Base-by-base conservation (phyloP, 2,113 vertebrate genomes). In the Stercorarius parasiticus region DNA sequence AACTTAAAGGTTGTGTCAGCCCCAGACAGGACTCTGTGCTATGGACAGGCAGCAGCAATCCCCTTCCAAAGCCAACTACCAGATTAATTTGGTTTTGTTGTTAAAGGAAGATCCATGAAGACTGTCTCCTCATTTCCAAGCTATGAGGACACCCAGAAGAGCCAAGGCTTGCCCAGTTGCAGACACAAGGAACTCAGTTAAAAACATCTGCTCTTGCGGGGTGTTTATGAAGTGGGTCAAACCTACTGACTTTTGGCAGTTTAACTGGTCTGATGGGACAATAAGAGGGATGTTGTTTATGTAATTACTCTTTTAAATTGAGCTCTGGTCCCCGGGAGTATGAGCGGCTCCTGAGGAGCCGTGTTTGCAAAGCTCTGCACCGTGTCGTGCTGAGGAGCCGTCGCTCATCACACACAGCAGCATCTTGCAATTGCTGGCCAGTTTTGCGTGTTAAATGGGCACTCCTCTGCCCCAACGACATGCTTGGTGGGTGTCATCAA, bases 301-400 rank as follows among this genome's bases (percentile, higher is more conserved):
- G 34, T 13, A 70, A 58, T 74, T 73, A 5, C 19, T 32, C 43
- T 89, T 49, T 73, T 30, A 27, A 65, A 40, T 5, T 4, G 55
- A 65, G 59, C 84, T 83, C 59, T 55, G 80, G 8, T 32, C 62
- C 59, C 49, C 1, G 0, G 82, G 38, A 83, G 23, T 5, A 22
- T 0, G 1, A 66, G 61, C 21, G 64, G 65, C 40, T 86, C 71
- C 77, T 0, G 1, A 64, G 78, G 64, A 80, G 77, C 2, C 0
- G 1, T 49, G 38, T 59, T 67, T 42, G 79, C 2, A 13, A 38
- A 76, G 52, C 36, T 36, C 47, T 49, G 47, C 36, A 2, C 29
- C 2, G 0, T 8, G 52, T 8, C 0, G 3, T 14, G 40, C 56
- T 14, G 26, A 11, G 14, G 50, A 45, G 61, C 56, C 2, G 1